Base-by-base conservation (phyloP, 2,797 vertebrate species). In the Artibeus lituratus region DNA sequence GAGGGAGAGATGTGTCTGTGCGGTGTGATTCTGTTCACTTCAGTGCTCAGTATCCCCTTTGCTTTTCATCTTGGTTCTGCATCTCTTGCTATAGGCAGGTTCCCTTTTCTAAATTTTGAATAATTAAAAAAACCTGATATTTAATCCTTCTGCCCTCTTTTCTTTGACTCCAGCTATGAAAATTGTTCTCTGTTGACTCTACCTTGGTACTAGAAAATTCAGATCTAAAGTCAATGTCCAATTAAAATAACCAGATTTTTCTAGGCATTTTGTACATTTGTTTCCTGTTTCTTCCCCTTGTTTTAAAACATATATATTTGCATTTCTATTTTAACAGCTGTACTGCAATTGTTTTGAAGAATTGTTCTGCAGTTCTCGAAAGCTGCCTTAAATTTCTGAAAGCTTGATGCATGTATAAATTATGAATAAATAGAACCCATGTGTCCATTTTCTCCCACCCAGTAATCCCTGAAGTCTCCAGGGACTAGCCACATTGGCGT, bases 321-420 rank as follows among this genome's bases (percentile, higher is more conserved):
- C 35, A 26, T 51, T 83, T 92, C 67, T 91, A 35, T 93, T 91
- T 93, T 76, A 85, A 90, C 88, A 94, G 93, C 77, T 84, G 92
- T 19, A 26, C 7, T 81, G 10, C 65, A 94, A 69, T 87, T 90
- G 57, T 59, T 59, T 59, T 57, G 55, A 57, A 57, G 24, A 57
- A 91, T 77, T 84, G 92, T 16, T 26, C 7, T 80, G 11, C 57
- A 94, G 55, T 81, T 90, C 88, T 94, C 81, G 70, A 91, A 73
- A 57, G 37, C 35, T 39, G 84, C 42, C 26, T 80, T 94, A 80
- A 65, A 57, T 76, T 67, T 80, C 59, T 74, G 57, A 32, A 83
- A 77, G 39, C 76, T 92, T 93, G 81, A 90, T 73, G 69, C 65
- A 85, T 42, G 80, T 59, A 69, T 53, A 74, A 95, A 91, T 87